Evolutionary conservation across 35 echinoderm and acorn worm species (phyloP).

Genomic region (Heliocidaris erythrogramma): DNA sequence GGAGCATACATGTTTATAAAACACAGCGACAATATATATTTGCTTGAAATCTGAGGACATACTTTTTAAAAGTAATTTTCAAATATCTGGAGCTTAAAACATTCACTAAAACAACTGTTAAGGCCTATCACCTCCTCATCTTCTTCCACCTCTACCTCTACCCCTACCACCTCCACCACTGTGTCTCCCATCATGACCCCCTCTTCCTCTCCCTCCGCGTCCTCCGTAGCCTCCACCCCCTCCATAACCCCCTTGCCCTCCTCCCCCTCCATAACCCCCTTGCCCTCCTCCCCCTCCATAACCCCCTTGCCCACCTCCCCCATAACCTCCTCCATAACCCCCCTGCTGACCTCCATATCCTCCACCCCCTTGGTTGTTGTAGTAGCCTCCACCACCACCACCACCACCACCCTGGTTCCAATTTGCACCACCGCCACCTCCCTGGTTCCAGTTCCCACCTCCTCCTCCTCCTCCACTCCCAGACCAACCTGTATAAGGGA

Average conservation of each 20-base stretch:
- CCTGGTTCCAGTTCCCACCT: conserved; percentile 55
- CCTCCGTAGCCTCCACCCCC: neutral
- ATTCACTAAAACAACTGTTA: neutral
- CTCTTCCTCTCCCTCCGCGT: neutral
- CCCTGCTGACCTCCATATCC: conserved; percentile 31
- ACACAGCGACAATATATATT: neutral
- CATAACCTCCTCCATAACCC: conserved; percentile 46
- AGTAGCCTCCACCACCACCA: neutral
- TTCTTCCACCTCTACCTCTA: conserved; percentile 4
- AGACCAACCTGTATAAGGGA: neutral
- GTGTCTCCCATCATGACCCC: neutral
- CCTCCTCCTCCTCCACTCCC: conserved; percentile 68
- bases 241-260: neutral
- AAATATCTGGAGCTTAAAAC: neutral
- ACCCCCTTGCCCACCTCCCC: neutral
- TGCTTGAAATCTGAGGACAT: neutral
- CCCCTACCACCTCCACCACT: neutral
- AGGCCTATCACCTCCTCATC: neutral
- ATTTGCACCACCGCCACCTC: conserved; percentile 30
- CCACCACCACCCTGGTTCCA: neutral
- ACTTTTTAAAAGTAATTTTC: neutral
- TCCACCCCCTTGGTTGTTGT: conserved; percentile 14
- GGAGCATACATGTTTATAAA: neutral
- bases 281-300: neutral
- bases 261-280: neutral